A percentile compares a stretch with the other conserved stretches of the same genome.
phyloP scores from a whole-genome alignment of 2,797 vertebrate genomes.

The Clarias fuscus region DNA sequence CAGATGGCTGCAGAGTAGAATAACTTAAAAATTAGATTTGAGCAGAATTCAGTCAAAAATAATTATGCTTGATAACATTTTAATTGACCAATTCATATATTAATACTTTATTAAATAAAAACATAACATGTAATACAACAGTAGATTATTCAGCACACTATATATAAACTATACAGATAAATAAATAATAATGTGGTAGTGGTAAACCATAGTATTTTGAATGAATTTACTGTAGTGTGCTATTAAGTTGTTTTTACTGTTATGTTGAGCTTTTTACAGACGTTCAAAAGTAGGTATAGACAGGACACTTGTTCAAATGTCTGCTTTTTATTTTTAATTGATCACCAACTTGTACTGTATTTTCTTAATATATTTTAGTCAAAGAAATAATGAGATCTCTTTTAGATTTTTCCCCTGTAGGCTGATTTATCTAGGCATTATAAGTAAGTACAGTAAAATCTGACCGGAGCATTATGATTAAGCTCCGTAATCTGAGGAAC shows the following conservation, averaged over 20 bases:
- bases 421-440: not conserved
- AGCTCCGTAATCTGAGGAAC: not conserved
- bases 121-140: too few relatives aligned
- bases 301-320: not conserved
- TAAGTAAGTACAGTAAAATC: not conserved
- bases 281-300: not conserved
- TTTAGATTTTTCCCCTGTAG: not conserved
- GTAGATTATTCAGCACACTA: not conserved
- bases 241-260: not conserved
- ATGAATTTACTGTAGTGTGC: not conserved
- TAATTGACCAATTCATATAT: too few relatives aligned
- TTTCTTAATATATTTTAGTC: not conserved
- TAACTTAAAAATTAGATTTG: too few relatives aligned
- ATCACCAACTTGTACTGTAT: not conserved
- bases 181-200: not conserved
- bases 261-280: not conserved
- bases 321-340: not conserved
- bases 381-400: not conserved
- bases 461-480: not conserved
- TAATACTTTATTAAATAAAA: too few relatives aligned
- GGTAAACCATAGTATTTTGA: not conserved
- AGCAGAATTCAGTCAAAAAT: too few relatives aligned
- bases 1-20: too few relatives aligned
- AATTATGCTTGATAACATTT: too few relatives aligned
- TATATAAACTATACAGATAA: not conserved